Percentiles rank a stretch among this genome's conserved stretches.
These are phyloP conservation scores for Chromoteleia sp. DNA, from an alignment of 2,888 invertebrate species.

Conservation along the genomic window DNA sequence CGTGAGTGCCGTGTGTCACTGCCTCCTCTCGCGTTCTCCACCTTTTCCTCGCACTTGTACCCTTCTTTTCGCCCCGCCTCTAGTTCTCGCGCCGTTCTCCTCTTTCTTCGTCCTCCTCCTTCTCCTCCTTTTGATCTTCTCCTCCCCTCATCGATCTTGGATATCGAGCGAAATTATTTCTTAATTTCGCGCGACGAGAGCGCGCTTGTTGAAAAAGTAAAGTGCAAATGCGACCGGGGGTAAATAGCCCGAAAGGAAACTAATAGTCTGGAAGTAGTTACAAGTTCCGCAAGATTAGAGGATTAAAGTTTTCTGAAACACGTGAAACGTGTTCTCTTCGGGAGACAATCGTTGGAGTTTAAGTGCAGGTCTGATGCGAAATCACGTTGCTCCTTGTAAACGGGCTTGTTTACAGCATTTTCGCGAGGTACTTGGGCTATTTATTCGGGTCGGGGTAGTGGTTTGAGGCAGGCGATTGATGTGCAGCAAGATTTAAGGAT, in stretches of 20 bases:
- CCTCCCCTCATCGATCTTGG: conserved; percentile 35
- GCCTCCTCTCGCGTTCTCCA: conserved; percentile 71
- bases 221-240: conserved; percentile 43
- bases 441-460: not conserved
- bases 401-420: conserved; percentile 50
- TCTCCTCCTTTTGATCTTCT: conserved; percentile 25
- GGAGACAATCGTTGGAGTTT: conserved; percentile 51
- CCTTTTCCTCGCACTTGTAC: conserved; percentile 70
- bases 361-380: conserved; percentile 35
- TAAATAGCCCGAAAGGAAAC: conserved; percentile 51
- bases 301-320: conserved; percentile 60
- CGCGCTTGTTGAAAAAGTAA: conserved; percentile 25
- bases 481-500: too few species aligned
- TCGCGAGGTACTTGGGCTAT: not conserved
- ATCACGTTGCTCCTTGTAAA: conserved; percentile 43
- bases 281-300: conserved; percentile 64
- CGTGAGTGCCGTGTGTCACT: conserved; percentile 78
- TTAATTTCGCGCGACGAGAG: conserved; percentile 39
- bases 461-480: too few species aligned
- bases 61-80: conserved; percentile 71
- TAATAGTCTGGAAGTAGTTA: conserved; percentile 62
- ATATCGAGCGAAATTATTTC: conserved; percentile 30
- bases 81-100: conserved; percentile 68
- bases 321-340: conserved; percentile 17
- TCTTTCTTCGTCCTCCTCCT: not conserved